Evolutionary conservation across 1,140 invertebrate species (phyloP).

Genomic region (Berghia stephanieae): DNA sequence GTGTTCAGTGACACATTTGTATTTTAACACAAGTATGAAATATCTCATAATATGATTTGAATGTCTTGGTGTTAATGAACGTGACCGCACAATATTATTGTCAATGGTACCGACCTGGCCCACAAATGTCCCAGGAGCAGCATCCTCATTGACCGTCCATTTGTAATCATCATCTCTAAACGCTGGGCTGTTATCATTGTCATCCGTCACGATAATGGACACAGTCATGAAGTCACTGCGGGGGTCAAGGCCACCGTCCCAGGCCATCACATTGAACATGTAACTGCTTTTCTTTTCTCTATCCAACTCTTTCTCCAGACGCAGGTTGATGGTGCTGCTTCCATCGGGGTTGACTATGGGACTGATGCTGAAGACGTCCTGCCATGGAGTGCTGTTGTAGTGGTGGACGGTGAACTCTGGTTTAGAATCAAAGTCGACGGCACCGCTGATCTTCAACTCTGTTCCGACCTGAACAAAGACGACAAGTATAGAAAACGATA

Average conservation of each 20-base stretch:
- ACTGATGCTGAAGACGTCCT: slow-evolving; percentile 37
- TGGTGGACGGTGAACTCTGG: slow-evolving; percentile 39
- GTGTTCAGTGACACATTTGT: too few species aligned
- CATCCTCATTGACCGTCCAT: slow-evolving; percentile 64
- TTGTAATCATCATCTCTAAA: slow-evolving; percentile 93
- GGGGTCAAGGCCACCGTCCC: slow-evolving; percentile 67
- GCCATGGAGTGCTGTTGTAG: slow-evolving; percentile 34
- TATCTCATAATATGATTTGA: too few species aligned
- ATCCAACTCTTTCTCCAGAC: slow-evolving; percentile 71
- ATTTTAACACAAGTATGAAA: too few species aligned
- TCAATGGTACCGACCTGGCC: slow-evolving; percentile 78
- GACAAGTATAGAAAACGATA: too few species aligned
- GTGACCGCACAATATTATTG: slow-evolving; percentile 80
- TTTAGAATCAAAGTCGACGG: slow-evolving; percentile 61
- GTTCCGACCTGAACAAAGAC: slow-evolving; percentile 74
- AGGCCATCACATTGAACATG: slow-evolving; percentile 81
- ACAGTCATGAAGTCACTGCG: slow-evolving; percentile 67
- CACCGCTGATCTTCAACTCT: slow-evolving; percentile 83
- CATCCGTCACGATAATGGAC: slow-evolving; percentile 71
- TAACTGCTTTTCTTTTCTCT: slow-evolving; percentile 82
- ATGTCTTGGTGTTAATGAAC: too few species aligned
- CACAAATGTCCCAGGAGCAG: slow-evolving; percentile 30
- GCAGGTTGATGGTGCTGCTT: slow-evolving; percentile 42
- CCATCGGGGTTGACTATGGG: slow-evolving; percentile 40
- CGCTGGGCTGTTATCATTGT: slow-evolving; percentile 63